These are phyloP conservation scores for Araneus ventricosus DNA, from an alignment of 1,140 invertebrate species.

Conservation along the genomic window DNA sequence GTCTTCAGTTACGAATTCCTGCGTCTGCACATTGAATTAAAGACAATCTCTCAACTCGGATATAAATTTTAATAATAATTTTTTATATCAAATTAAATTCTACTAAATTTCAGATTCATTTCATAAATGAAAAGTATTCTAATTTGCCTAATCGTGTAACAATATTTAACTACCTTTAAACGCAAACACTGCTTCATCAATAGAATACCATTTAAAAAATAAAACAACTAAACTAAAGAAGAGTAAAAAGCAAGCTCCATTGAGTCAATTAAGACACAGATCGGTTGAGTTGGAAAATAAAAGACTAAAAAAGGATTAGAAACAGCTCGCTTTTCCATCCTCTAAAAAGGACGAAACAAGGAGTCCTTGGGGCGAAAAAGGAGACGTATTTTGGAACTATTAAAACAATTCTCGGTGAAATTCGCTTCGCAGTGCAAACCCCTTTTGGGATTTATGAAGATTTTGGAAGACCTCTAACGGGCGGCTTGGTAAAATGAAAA, in stretches of 20 bases:
- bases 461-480: not conserved
- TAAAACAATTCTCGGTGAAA: slow-evolving; percentile 50
- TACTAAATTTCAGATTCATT: not conserved
- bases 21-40: not conserved
- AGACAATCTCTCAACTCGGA: not conserved
- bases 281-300: slow-evolving; percentile 5
- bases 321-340: not conserved
- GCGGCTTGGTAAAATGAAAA: not conserved
- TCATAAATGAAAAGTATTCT: not conserved
- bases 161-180: not conserved
- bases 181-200: not conserved
- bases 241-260: not conserved
- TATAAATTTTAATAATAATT: too few species aligned
- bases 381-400: slow-evolving; percentile 41
- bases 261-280: slow-evolving; percentile 16
- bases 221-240: not conserved
- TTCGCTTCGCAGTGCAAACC: not conserved
- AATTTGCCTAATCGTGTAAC: not conserved
- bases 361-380: too few species aligned
- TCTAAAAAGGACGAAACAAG: not conserved
- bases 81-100: not conserved
- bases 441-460: slow-evolving; percentile 19
- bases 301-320: slow-evolving; percentile 47
- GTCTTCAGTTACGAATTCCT: not conserved
- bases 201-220: not conserved